A percentile compares a stretch with the other conserved stretches of the same genome.
These are phyloP conservation scores for human (Homo sapiens) DNA, from an alignment of 2,113 vertebrate species.

Conservation along the genomic window GRCh38 chr4:87568501-87569000, in stretches of 20 bases:
- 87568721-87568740: not conserved
- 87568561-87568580: not conserved
- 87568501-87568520: not conserved
- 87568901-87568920: not conserved
- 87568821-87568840: not conserved
- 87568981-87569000: not conserved
- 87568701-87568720: not conserved
- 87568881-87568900: not conserved
- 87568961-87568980: not conserved
- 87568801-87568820: not conserved
- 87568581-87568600: not conserved
- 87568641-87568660: not conserved
- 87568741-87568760: not conserved
- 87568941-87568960: not conserved
- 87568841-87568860: not conserved
- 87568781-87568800: not conserved
- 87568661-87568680: not conserved
- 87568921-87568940: not conserved
- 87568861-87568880: not conserved
- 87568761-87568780: not conserved
- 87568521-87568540: not conserved
- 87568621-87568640: not conserved
- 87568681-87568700: not conserved
- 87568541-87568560: slow-evolving; percentile 17
- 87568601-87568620: not conserved